Evolutionary conservation across 92 coral and sea anemone genomes (phyloP), one percentile per base, ranked within the genome.

Genomic region (Zoanthus gigantus): DNA sequence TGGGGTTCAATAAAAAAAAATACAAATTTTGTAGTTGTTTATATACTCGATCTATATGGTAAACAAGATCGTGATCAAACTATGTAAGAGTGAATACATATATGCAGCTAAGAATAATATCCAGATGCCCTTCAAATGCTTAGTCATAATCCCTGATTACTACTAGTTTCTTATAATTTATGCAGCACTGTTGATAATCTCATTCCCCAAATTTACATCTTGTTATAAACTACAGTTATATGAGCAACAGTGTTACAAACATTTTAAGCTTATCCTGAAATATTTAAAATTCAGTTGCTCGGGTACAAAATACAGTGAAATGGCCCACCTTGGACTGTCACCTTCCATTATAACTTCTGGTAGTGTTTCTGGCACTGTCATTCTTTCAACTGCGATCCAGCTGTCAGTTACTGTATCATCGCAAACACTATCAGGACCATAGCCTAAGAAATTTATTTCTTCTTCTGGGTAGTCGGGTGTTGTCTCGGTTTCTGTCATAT

Each of bases 391-490:
- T 58, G 83, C 15, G 12, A 11, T 78, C 83, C 31, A 78, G 83
- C 83, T 78, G 83, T 56, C 83, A 78, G 52, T 57, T 78, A 15
- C 71, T 34, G 83, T 78, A 78, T 78, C 72, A 78, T 78, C 72
- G 4, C 83, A 78, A 78, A 32, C 83, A 60, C 56, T 78, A 78
- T 78, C 83, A 58, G 56, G 72, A 78, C 72, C 61, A 80, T 86
- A 76, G 46, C 90, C 93, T 11, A 73, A 74, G 74, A 80, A 90
- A 74, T 86, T 79, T 30, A 86, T 4, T 65, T 86, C 92, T 71
- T 90, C 65, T 78, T 78, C 92, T 74, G 92, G 90, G 71, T 79
- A 86, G 29, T 45, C 44, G 77, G 78, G 83, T 80, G 86, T 83
- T 53, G 71, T 74, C 68, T 82, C 77, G 4, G 77, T 89, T 74